Evolutionary conservation across 2,888 invertebrate genomes (phyloP), one percentile per base, ranked within the genome.

Genomic region (Phania funesta): DNA sequence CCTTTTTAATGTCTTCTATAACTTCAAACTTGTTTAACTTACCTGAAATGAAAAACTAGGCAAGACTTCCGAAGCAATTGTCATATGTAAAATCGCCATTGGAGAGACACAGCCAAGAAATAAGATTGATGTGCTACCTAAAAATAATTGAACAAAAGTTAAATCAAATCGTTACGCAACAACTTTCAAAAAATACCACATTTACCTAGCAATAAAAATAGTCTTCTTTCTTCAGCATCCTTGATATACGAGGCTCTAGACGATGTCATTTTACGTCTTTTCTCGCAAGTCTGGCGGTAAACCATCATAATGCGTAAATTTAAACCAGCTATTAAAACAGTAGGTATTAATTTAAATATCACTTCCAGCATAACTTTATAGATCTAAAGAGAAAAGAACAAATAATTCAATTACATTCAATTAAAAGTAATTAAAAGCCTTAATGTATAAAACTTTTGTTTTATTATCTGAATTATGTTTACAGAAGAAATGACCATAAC

Each of bases 81-180:
- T 94, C 84, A 94, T 93, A 86, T 94, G 94, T 13, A 94, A 91
- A 83, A 94, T 93, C 68, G 94, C 94, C 94, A 94, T 94, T 0
- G 94, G 94, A 16, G 94, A 94, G 35, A 94, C 94, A 88, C 94
- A 94, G 18, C 94, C 92, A 60, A 95, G 91, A 88, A 95, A 95
- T 50, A 94, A 88, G 64, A 94, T 93, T 84, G 94, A 94, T 4
- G 94, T 94, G 78, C 93, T 94, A 32, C 91, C 89, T 89, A 54
- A 9, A 80, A 68, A 46, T n/a, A n/a, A n/a, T 46, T 18, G 22
- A 29, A 58, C 9, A 32, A 26, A 62, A 54, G 7, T 11, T 35
- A 18, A 20, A n/a, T n/a, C n/a, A n/a, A n/a, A n/a, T n/a, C n/a
- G n/a, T n/a, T n/a, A n/a, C n/a, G n/a, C n/a, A n/a, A n/a, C n/a